Base-by-base conservation (phyloP, 1,140 invertebrate genomes). In the Drosophila bifasciata region DNA sequence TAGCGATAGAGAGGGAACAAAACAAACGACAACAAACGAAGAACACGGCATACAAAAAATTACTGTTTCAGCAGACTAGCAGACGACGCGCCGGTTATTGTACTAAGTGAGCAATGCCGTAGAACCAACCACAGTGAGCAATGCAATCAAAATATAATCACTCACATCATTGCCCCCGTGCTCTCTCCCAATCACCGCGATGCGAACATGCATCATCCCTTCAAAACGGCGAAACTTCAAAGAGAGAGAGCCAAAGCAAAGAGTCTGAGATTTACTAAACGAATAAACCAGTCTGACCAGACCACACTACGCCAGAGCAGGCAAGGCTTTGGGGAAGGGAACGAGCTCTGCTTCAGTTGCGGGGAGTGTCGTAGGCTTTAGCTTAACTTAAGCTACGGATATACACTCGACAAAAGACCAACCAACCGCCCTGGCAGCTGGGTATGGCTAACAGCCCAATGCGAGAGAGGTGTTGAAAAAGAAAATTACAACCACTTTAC, bases 101-200 rank as follows among this genome's bases (percentile, higher is more conserved):
- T 85, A 85, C 80, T 86, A 85, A 85, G 80, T 85, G 81, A 89
- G 83, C 83, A 89, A 89, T 89, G 83, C 83, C 79, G 74, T 88
- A 89, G 83, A 88, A 88, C 83, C 83, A 88, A 88, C 83, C 83
- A 88, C 83, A 86, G 83, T 86, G 81, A 86, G 81, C 81, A 88
- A 86, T 86, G 81, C 83, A 88, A 88, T 88, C 83, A 88, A 88
- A 88, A 88, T 89, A 88, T 88, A 88, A 88, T 88, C 83, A 88
- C 83, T 88, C 83, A 88, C 83, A 89, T 89, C 83, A 88, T 86
- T 89, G 83, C 84, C 83, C 83, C 83, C 84, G 84, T 88, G 84
- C 83, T 88, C 83, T 83, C 83, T 86, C 74, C 83, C 83, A 83
- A 88, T 86, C 83, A 86, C 83, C 83, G 78, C 84, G 75, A 88